A percentile compares a stretch with the other conserved stretches of the same genome.
Evolutionary conservation across 2,113 vertebrate species (phyloP).

Genomic region (Peromyscus californicus): DNA sequence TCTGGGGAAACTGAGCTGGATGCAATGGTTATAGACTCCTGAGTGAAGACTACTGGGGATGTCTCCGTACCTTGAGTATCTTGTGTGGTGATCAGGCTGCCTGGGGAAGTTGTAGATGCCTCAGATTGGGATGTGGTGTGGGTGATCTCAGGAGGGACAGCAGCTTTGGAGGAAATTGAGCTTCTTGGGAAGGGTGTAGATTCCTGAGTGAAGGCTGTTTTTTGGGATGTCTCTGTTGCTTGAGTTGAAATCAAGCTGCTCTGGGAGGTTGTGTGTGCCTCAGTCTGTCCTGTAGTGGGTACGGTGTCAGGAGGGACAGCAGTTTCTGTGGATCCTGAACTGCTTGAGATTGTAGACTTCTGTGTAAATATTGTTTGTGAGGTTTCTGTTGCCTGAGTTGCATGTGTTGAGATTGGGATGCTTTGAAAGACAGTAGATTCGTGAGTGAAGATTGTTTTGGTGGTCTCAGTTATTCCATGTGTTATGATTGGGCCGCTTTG

Average conservation of each 20-base stretch:
- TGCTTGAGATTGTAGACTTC: not conserved
- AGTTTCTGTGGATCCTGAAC: accelerated
- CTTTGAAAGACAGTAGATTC: too few relatives aligned
- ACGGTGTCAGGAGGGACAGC: accelerated
- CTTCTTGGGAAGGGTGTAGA: accelerated
- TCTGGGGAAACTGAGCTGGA: not conserved
- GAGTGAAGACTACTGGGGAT: accelerated
- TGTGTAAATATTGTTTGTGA: not conserved
- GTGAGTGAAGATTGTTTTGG: too few relatives aligned
- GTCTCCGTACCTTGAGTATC: not conserved
- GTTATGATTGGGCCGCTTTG: not conserved
- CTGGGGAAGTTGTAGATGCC: not conserved
- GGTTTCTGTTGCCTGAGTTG: not conserved
- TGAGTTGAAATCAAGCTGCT: accelerated
- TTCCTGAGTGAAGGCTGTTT: not conserved
- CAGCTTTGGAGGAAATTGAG: accelerated
- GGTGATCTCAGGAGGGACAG: accelerated
- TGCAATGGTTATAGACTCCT: not conserved
- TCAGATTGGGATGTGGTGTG: not conserved
- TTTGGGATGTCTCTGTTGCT: accelerated
- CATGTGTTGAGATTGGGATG: too few relatives aligned
- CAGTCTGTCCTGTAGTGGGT: not conserved
- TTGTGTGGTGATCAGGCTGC: not conserved
- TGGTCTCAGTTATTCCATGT: not conserved
- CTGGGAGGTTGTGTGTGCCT: too few relatives aligned